phyloP scores from a whole-genome alignment of 2,888 invertebrate species.

The Drosophila falleni region DNA sequence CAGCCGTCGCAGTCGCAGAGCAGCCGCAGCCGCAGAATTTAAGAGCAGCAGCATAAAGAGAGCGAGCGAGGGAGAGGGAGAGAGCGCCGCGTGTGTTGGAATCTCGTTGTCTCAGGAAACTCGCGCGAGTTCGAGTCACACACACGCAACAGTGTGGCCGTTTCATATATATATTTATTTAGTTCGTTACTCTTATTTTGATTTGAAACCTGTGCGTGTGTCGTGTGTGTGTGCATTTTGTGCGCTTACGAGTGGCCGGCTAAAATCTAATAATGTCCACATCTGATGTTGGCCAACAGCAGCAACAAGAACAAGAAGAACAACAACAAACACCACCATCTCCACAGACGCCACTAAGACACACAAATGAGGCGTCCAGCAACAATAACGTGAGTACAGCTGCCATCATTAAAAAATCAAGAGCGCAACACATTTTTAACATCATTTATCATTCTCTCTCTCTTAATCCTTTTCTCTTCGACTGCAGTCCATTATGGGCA shows the following conservation, averaged over 20 bases:
- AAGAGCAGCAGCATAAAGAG: slow-evolving; percentile 20
- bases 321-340: slow-evolving; percentile 13
- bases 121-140: slow-evolving; percentile 15
- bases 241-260: slow-evolving; percentile 50
- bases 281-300: slow-evolving; percentile 58
- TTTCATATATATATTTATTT: slow-evolving; percentile 33
- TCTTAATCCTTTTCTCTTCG: not conserved
- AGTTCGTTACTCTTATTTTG: slow-evolving; percentile 22
- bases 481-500: slow-evolving; percentile 83
- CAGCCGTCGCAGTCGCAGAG: slow-evolving; percentile 16
- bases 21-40: slow-evolving; percentile 24
- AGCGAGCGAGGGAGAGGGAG: slow-evolving; percentile 42
- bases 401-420: slow-evolving; percentile 12
- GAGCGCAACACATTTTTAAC: not conserved
- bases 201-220: slow-evolving; percentile 34
- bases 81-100: slow-evolving; percentile 64
- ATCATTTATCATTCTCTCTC: not conserved
- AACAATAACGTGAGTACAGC: slow-evolving; percentile 69
- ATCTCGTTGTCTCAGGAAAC: slow-evolving; percentile 38
- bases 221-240: slow-evolving; percentile 43
- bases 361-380: slow-evolving; percentile 32
- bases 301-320: slow-evolving; percentile 10
- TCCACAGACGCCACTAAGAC: slow-evolving; percentile 37
- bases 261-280: slow-evolving; percentile 66
- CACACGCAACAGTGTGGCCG: slow-evolving; percentile 66